phyloP scores from a whole-genome alignment of 2,113 vertebrate species.

The Podarcis muralis region DNA sequence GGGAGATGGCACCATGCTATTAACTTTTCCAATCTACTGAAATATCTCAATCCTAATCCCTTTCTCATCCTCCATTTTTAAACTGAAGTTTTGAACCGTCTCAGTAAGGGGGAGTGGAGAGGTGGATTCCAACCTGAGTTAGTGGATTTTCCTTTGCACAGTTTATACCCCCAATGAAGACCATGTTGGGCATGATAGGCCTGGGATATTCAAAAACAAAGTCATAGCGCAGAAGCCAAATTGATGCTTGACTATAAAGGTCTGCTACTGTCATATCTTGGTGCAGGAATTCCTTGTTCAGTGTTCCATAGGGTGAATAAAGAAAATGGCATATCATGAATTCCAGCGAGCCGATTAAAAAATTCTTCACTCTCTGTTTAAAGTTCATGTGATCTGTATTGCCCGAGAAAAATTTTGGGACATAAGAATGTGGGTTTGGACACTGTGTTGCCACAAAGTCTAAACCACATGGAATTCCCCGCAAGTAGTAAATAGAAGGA shows the following conservation, averaged over 20 bases:
- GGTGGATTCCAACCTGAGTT: slow-evolving; percentile 67
- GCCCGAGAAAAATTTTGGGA: slow-evolving; percentile 70
- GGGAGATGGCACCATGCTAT: not conserved
- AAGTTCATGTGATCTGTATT: slow-evolving; percentile 76
- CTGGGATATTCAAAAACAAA: slow-evolving; percentile 81
- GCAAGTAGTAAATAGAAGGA: slow-evolving; percentile 76
- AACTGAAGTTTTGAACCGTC: not conserved
- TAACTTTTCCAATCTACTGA: not conserved
- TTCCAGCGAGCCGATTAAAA: slow-evolving; percentile 55
- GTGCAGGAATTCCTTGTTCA: slow-evolving; percentile 73
- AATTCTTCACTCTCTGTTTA: slow-evolving; percentile 73
- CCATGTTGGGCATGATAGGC: slow-evolving; percentile 82
- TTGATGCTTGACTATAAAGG: slow-evolving; percentile 71
- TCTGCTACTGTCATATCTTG: slow-evolving; percentile 63
- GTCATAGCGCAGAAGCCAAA: slow-evolving; percentile 86
- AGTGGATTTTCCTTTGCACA: slow-evolving; percentile 73
- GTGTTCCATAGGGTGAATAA: slow-evolving; percentile 60
- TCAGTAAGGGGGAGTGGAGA: not conserved
- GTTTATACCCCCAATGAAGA: slow-evolving; percentile 80
- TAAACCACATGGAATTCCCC: slow-evolving; percentile 74
- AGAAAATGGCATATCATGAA: slow-evolving; percentile 57
- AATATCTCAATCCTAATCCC: not conserved
- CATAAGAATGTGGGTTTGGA: slow-evolving; percentile 77
- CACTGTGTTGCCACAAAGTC: slow-evolving; percentile 70
- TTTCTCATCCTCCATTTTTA: not conserved